Conservation (phyloP, 2,888 invertebrate species). For the Scaptomyza polygonia region DNA sequence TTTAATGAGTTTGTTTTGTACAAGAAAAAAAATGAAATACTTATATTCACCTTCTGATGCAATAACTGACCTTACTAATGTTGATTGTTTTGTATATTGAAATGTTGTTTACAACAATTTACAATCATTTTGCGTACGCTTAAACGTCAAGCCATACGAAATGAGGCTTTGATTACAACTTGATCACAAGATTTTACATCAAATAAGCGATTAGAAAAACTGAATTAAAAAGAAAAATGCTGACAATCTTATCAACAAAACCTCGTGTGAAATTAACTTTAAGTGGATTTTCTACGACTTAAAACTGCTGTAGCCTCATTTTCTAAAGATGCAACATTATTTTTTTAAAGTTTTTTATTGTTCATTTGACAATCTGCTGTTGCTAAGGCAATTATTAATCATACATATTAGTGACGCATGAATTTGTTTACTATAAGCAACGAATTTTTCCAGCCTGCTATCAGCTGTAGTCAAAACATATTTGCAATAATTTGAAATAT, state of each 20-base stretch:
- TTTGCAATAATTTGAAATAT: slow-evolving; percentile 8
- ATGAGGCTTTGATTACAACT: slow-evolving; percentile 12
- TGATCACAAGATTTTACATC: slow-evolving; percentile 2
- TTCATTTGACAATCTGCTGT: slow-evolving; percentile 18
- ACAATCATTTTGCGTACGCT: slow-evolving; percentile 11
- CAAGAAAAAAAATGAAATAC: background rate
- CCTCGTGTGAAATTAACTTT: background rate
- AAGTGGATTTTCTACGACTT: background rate
- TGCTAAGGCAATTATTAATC: slow-evolving; percentile 32
- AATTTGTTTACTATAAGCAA: slow-evolving; percentile 35
- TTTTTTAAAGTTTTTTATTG: no score
- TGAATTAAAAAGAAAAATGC: slow-evolving; percentile 3
- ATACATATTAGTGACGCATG: slow-evolving; percentile 49
- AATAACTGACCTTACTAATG: slow-evolving; percentile 55
- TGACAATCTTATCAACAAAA: background rate
- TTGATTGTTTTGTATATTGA: slow-evolving; percentile 24
- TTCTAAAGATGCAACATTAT: background rate
- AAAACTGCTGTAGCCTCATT: slow-evolving; percentile 14
- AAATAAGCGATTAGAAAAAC: slow-evolving; percentile 8
- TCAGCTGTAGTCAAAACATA: slow-evolving; percentile 2
- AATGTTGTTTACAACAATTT: slow-evolving; percentile 41
- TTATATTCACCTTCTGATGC: slow-evolving; percentile 45
- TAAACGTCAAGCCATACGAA: slow-evolving; percentile 5
- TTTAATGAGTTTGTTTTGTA: slow-evolving; percentile 8
- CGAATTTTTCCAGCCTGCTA: background rate